Percentiles rank a stretch among this genome's conserved stretches.
These are phyloP conservation scores for Lydus trimaculatus DNA, from an alignment of 2,888 invertebrate genomes.

Conservation along the genomic window DNA sequence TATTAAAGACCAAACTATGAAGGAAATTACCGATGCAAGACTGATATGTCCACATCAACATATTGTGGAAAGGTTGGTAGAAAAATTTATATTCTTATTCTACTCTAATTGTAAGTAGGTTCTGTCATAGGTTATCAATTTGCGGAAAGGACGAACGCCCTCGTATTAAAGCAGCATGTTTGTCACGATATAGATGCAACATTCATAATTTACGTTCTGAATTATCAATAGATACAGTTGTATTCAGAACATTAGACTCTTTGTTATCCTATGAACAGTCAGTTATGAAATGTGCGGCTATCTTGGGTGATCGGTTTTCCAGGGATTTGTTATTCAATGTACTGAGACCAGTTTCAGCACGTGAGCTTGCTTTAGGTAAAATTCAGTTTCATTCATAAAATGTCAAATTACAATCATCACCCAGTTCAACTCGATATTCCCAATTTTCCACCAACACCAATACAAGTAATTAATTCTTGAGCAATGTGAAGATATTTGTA, in stretches of 20 bases:
- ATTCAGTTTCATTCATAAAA: conserved; percentile 12
- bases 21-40: conserved; percentile 48
- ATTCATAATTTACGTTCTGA: conserved; percentile 65
- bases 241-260: conserved; percentile 71
- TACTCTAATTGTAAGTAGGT: too few relatives aligned
- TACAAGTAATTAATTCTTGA: too few relatives aligned
- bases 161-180: conserved; percentile 60
- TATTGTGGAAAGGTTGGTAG: conserved; percentile 51
- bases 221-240: conserved; percentile 67
- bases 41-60: conserved; percentile 53
- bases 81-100: neutral
- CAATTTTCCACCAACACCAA: too few relatives aligned
- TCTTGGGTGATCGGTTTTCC: conserved; percentile 69
- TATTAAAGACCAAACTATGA: conserved; percentile 58
- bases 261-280: conserved; percentile 70
- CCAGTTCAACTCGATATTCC: too few relatives aligned
- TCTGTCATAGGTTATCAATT: neutral
- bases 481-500: too few relatives aligned
- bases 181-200: conserved; percentile 61
- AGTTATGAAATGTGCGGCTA: conserved; percentile 70
- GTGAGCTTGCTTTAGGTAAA: conserved; percentile 64
- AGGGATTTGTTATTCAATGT: conserved; percentile 67
- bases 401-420: too few relatives aligned
- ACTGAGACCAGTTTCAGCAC: conserved; percentile 61
- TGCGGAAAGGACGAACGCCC: conserved; percentile 20